Evolutionary conservation across 1,140 invertebrate species (phyloP).

Genomic region (Orius insidiosus): DNA sequence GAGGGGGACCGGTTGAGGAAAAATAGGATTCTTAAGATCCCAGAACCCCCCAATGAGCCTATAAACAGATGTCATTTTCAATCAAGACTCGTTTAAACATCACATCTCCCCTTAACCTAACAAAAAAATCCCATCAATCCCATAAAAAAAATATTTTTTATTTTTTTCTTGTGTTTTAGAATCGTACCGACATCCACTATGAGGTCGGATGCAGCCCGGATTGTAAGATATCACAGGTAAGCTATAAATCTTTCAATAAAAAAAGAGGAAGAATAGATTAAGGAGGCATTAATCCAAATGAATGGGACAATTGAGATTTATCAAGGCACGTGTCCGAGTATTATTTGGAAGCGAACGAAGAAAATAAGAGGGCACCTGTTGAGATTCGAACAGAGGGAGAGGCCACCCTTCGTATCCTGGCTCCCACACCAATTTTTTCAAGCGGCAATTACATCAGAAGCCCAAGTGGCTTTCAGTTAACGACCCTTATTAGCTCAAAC

Average conservation of each 20-base stretch:
- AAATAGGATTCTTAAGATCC: too few species aligned
- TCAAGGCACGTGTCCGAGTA: background rate
- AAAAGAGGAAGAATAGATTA: background rate
- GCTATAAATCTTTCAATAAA: conserved; percentile 5
- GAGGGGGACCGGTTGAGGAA: too few species aligned
- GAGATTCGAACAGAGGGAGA: background rate
- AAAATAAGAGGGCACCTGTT: background rate
- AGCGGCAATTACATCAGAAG: background rate
- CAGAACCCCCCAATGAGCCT: too few species aligned
- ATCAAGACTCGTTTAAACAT: too few species aligned
- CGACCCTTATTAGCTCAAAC: too few species aligned
- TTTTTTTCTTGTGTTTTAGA: conserved; percentile 37
- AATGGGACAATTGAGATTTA: background rate
- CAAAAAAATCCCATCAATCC: too few species aligned
- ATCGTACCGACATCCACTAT: conserved; percentile 38
- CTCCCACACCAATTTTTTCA: conserved; percentile 3
- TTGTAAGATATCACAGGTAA: conserved; percentile 38
- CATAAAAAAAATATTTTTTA: background rate
- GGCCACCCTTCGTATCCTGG: conserved; percentile 1
- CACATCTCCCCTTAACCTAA: too few species aligned
- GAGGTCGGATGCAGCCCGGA: conserved; percentile 40
- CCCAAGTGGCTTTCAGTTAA: background rate
- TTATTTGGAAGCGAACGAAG: background rate
- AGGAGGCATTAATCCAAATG: background rate
- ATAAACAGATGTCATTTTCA: too few species aligned